These are phyloP conservation scores for Odontesthes bonariensis DNA, from an alignment of 2,113 vertebrate species.

Conservation along the genomic window DNA sequence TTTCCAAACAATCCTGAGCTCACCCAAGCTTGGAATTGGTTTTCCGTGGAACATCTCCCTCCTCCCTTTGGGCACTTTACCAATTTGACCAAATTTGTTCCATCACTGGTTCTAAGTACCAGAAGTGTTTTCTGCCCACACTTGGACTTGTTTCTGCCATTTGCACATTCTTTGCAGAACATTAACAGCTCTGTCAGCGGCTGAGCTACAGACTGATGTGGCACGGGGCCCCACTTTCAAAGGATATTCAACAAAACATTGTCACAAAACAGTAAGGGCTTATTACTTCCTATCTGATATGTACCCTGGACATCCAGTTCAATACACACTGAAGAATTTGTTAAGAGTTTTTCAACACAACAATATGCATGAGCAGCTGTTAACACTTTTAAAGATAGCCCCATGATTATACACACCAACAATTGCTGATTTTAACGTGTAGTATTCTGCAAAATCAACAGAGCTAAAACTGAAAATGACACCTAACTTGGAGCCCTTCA, in stretches of 20 bases:
- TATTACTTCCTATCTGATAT: slow-evolving; percentile 7
- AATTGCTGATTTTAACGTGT: too few species aligned
- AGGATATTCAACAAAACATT: slow-evolving; percentile 17
- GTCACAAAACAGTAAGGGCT: slow-evolving; percentile 32
- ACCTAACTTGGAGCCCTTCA: too few species aligned
- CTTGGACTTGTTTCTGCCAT: slow-evolving; percentile 82
- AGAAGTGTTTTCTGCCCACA: slow-evolving; percentile 85
- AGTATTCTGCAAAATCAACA: too few species aligned
- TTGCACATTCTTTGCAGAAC: slow-evolving; percentile 85
- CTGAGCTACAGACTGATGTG: slow-evolving; percentile 56
- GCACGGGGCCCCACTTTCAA: slow-evolving; percentile 34
- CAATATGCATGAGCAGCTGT: too few species aligned
- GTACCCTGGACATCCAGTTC: neutral
- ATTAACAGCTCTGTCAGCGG: slow-evolving; percentile 82
- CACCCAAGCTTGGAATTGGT: slow-evolving; percentile 91
- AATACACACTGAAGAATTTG: neutral
- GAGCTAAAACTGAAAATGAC: too few species aligned
- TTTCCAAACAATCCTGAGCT: slow-evolving; percentile 90
- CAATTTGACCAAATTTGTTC: slow-evolving; percentile 91
- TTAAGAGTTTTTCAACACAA: too few species aligned
- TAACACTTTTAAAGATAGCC: too few species aligned
- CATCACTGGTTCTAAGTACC: slow-evolving; percentile 87
- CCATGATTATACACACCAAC: too few species aligned
- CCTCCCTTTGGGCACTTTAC: slow-evolving; percentile 89
- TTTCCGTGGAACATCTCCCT: slow-evolving; percentile 88